These are phyloP conservation scores for Peromyscus eremicus DNA, from an alignment of 2,797 vertebrate species.

Conservation along the genomic window DNA sequence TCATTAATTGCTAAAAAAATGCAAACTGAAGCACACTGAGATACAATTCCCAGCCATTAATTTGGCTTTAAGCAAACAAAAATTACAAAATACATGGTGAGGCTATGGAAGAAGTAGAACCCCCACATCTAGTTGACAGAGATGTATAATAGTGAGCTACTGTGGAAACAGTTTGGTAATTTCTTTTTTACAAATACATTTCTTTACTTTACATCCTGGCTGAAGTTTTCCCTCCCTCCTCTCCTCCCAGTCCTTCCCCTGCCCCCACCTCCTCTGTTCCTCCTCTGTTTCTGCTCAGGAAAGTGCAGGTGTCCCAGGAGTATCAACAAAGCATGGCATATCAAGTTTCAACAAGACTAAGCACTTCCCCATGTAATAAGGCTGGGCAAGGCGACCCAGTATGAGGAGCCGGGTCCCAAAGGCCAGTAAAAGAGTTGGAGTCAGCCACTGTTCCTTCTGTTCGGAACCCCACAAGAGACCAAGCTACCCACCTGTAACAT, in stretches of 20 bases:
- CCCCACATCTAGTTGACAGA: not conserved
- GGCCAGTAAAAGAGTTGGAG: not conserved
- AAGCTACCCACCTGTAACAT: not conserved
- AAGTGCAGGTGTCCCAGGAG: not conserved
- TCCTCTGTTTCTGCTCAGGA: not conserved
- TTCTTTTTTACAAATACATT: not conserved
- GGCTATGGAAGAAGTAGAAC: not conserved
- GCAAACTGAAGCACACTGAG: slow-evolving; percentile 35
- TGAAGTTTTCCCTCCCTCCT: not conserved
- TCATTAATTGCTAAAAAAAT: slow-evolving; percentile 25
- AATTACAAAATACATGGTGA: not conserved
- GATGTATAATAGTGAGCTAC: not conserved
- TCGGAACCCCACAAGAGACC: not conserved
- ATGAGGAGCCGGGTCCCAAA: not conserved
- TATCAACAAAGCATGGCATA: not conserved
- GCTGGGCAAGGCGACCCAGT: not conserved
- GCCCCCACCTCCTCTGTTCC: not conserved
- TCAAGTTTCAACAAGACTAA: not conserved
- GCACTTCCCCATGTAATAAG: not conserved
- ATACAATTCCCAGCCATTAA: not conserved
- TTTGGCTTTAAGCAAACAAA: not conserved
- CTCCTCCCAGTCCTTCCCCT: not conserved
- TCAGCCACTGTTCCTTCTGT: not conserved
- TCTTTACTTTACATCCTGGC: not conserved
- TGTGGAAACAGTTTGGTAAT: slow-evolving; percentile 1